phyloP scores from a whole-genome alignment of 1,140 invertebrate genomes.

The Trinorchestia longiramus region DNA sequence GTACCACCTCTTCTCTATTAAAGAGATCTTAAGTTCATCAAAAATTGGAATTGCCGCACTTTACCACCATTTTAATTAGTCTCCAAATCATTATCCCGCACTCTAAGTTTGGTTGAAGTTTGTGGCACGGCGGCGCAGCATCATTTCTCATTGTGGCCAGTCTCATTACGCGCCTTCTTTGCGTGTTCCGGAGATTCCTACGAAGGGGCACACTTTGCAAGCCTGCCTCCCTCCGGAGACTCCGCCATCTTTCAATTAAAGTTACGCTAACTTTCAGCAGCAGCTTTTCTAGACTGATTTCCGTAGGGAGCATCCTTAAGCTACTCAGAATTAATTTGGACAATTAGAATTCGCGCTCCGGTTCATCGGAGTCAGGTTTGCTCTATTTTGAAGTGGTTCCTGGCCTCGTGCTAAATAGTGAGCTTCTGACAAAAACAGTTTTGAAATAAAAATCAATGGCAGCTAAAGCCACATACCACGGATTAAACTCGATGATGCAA shows the following conservation, averaged over 20 bases:
- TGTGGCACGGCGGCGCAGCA: background rate
- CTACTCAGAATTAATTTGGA: conserved; percentile 53
- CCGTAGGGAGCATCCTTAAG: conserved; percentile 53
- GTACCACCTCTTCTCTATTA: background rate
- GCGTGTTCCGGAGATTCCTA: conserved; percentile 44
- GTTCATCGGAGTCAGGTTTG: conserved; percentile 50
- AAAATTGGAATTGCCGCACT: conserved; percentile 12
- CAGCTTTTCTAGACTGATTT: conserved; percentile 54
- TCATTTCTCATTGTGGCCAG: conserved; percentile 30
- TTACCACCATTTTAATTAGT: conserved; percentile 43
- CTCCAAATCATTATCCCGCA: conserved; percentile 19
- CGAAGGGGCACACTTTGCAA: conserved; percentile 30
- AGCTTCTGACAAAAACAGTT: background rate
- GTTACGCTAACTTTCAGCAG: conserved; percentile 53
- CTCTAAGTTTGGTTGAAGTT: conserved; percentile 14
- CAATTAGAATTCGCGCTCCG: conserved; percentile 48
- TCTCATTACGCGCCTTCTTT: conserved; percentile 50
- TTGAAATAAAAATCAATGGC: no score
- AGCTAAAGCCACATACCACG: no score
- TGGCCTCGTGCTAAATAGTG: background rate
- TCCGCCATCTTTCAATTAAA: conserved; percentile 51
- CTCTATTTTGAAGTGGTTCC: conserved; percentile 13
- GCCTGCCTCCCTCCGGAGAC: conserved; percentile 31
- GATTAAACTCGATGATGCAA: no score
- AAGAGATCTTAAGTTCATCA: background rate